These are phyloP conservation scores for Phyllotreta striolata DNA, from an alignment of 2,888 invertebrate species.

Conservation along the genomic window DNA sequence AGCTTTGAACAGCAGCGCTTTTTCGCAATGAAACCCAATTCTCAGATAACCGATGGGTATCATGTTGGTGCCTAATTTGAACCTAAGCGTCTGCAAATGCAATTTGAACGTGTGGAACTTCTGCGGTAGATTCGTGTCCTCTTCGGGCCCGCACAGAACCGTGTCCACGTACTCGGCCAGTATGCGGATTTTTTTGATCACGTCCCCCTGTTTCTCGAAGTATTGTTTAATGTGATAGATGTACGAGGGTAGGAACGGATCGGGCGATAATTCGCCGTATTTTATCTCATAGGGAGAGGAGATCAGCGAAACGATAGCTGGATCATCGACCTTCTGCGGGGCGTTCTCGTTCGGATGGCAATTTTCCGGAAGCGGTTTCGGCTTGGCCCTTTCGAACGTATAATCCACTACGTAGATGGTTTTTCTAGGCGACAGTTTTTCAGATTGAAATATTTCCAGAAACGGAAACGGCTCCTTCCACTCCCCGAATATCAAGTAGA, in stretches of 20 bases:
- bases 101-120: slow-evolving; percentile 49
- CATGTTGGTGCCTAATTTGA: slow-evolving; percentile 59
- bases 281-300: slow-evolving; percentile 36
- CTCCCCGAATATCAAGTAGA: slow-evolving; percentile 51
- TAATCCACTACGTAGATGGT: slow-evolving; percentile 56
- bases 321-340: background rate
- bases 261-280: slow-evolving; percentile 46
- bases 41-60: slow-evolving; percentile 63
- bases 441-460: slow-evolving; percentile 51
- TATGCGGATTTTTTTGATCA: slow-evolving; percentile 46
- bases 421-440: slow-evolving; percentile 45
- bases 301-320: background rate
- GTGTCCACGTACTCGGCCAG: slow-evolving; percentile 52
- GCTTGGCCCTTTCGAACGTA: slow-evolving; percentile 41
- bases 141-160: slow-evolving; percentile 50
- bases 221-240: slow-evolving; percentile 45
- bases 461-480: slow-evolving; percentile 53
- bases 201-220: slow-evolving; percentile 27
- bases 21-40: slow-evolving; percentile 63
- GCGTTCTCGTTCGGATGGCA: too few species aligned
- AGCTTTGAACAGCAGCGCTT: slow-evolving; percentile 64
- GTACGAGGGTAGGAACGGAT: slow-evolving; percentile 49
- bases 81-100: slow-evolving; percentile 49
- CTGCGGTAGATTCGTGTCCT: slow-evolving; percentile 41
- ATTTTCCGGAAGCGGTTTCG: background rate